phyloP scores from a whole-genome alignment of 2,888 invertebrate genomes.

The Miltochrista miniata region DNA sequence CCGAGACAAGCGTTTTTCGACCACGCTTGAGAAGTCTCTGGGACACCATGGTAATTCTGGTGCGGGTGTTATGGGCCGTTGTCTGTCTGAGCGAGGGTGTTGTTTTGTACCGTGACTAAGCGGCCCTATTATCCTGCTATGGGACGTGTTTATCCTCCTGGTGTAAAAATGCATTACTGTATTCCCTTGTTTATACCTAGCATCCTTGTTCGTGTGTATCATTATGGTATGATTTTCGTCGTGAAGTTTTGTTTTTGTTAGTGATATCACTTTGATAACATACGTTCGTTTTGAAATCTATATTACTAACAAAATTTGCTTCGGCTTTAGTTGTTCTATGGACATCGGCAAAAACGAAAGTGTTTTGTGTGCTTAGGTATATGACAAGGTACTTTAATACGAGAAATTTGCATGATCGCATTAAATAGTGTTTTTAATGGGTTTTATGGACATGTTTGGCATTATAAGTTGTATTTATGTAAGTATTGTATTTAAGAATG shows the following conservation, averaged over 20 bases:
- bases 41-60: conserved; percentile 49
- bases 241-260: conserved; percentile 11
- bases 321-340: conserved; percentile 16
- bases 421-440: not conserved
- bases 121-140: conserved; percentile 53
- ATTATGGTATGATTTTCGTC: conserved; percentile 3
- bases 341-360: not conserved
- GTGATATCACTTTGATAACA: conserved; percentile 11
- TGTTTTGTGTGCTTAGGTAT: conserved; percentile 12
- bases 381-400: not conserved
- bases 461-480: not conserved
- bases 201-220: conserved; percentile 7
- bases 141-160: conserved; percentile 42
- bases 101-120: conserved; percentile 48
- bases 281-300: conserved; percentile 3
- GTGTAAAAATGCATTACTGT: conserved; percentile 20
- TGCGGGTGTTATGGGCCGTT: conserved; percentile 65
- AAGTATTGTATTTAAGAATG: conserved; percentile 1
- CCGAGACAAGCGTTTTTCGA: conserved; percentile 65
- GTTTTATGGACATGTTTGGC: not conserved
- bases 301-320: conserved; percentile 17
- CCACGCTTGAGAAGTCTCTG: conserved; percentile 22
- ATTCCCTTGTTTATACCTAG: conserved; percentile 10
- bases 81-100: conserved; percentile 31
- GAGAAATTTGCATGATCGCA: conserved; percentile 21